Base-by-base conservation (phyloP, 1,140 invertebrate genomes). In the Diplogasteroides magnus region DNA sequence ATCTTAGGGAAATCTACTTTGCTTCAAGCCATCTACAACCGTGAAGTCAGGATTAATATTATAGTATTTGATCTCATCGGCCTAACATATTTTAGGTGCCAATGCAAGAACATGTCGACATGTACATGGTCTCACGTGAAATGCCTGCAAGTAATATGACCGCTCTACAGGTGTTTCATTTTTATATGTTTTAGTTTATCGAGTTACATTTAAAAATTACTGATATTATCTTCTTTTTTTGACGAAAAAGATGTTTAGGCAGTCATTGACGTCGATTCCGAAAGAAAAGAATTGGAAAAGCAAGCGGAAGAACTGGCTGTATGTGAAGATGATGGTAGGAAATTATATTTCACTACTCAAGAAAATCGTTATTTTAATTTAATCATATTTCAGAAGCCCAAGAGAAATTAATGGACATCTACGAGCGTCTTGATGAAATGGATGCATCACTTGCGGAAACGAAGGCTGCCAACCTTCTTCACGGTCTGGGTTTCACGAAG, bases 181-280 rank as follows among this genome's bases (percentile, higher is more conserved):
- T 6, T 48, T 48, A 11, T 48, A 19, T 48, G 37, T 19, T 48
- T 48, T 48, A 11, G 6, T 48, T 19, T 11, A 6, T 19, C 37
- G 37, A 11, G 37, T 11, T 48, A 19, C 19, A 48, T 48, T 48
- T 48, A 48, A 19, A 48, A 48, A 48, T 48, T 48, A 48, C 19
- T 48, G 6, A 6, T 11, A 11, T 48, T 48, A 48, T 48, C 19
- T 48, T 48, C 6, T 11, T 48, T 48, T 48, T 11, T 48, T 48
- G n/a, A n/a, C n/a, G n/a, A n/a, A n/a, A n/a, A n/a, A n/a, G n/a
- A 48, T 19, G 6, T 48, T 19, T 19, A 48, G 82, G 93, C 91
- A 84, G 97, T 99, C 6, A 94, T 97, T 90, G 95, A 99, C 84
- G 96, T 98, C 0, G 96, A 99, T 81, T 89, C 93, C 78, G 95